Evolutionary conservation across 2,888 invertebrate genomes (phyloP).

Genomic region (Oscheius sp.): DNA sequence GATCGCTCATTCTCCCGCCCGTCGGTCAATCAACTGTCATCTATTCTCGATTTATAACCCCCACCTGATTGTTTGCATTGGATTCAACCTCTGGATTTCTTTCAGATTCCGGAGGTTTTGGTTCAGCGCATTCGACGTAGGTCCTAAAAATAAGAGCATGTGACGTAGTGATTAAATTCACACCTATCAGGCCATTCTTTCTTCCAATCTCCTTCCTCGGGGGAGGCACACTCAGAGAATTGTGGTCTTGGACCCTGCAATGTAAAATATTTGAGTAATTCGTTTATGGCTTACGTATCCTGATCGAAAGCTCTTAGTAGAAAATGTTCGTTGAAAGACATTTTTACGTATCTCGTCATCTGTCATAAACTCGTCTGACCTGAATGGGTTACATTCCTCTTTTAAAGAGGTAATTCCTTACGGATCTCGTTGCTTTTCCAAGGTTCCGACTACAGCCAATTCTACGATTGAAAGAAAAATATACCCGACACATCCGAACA

Average conservation of each 20-base stretch:
- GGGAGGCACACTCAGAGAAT: slow-evolving; percentile 54
- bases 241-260: slow-evolving; percentile 52
- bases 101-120: slow-evolving; percentile 56
- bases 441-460: slow-evolving; percentile 54
- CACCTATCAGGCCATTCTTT: slow-evolving; percentile 35
- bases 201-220: slow-evolving; percentile 50
- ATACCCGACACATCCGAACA: slow-evolving; percentile 71
- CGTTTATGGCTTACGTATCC: slow-evolving; percentile 48
- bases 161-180: background rate
- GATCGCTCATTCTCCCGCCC: slow-evolving; percentile 29
- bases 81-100: slow-evolving; percentile 55
- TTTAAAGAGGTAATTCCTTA: background rate
- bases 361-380: slow-evolving; percentile 54
- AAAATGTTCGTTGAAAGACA: slow-evolving; percentile 61
- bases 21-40: slow-evolving; percentile 10
- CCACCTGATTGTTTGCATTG: slow-evolving; percentile 57
- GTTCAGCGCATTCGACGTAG: slow-evolving; percentile 65
- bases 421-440: slow-evolving; percentile 40
- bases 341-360: slow-evolving; percentile 61
- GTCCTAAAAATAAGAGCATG: slow-evolving; percentile 39
- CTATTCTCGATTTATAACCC: background rate
- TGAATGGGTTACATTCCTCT: slow-evolving; percentile 7
- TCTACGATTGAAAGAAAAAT: slow-evolving; percentile 70
- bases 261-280: background rate
- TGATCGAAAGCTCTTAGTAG: slow-evolving; percentile 54